Conservation (phyloP, 2,888 invertebrate genomes). For the Marronus borbonicus region DNA sequence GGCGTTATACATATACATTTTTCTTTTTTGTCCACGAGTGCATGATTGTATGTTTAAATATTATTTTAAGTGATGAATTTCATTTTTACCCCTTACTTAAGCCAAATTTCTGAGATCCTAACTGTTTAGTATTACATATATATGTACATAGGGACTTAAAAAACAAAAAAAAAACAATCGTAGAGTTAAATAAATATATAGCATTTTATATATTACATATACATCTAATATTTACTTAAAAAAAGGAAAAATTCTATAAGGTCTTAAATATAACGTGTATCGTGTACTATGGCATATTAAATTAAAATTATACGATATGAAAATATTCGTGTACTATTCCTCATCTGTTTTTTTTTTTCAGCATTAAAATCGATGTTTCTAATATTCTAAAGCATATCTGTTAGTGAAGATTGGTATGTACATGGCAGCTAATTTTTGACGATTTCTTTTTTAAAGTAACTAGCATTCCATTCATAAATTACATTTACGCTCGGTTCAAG, state of each 20-base stretch:
- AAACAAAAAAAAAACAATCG: conserved; percentile 11
- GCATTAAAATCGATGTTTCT: not conserved
- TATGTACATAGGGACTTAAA: not conserved
- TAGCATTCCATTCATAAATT: not conserved
- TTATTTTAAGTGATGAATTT: no score
- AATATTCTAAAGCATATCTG: conserved; percentile 9
- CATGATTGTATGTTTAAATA: no score
- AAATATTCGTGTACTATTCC: not conserved
- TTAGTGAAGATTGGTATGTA: not conserved
- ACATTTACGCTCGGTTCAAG: no score
- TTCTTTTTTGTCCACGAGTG: no score
- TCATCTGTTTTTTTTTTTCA: not conserved
- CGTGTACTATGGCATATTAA: not conserved
- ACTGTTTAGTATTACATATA: not conserved
- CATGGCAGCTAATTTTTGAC: not conserved
- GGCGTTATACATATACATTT: no score
- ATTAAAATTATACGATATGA: not conserved
- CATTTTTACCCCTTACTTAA: no score
- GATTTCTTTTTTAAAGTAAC: not conserved
- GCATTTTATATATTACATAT: conserved; percentile 4
- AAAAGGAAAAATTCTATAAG: not conserved
- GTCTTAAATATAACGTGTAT: not conserved
- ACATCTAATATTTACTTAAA: not conserved
- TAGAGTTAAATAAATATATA: conserved; percentile 6
- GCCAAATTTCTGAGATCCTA: conserved; percentile 2